phyloP scores from a whole-genome alignment of 2,888 invertebrate species.

The Chouioia cunea region DNA sequence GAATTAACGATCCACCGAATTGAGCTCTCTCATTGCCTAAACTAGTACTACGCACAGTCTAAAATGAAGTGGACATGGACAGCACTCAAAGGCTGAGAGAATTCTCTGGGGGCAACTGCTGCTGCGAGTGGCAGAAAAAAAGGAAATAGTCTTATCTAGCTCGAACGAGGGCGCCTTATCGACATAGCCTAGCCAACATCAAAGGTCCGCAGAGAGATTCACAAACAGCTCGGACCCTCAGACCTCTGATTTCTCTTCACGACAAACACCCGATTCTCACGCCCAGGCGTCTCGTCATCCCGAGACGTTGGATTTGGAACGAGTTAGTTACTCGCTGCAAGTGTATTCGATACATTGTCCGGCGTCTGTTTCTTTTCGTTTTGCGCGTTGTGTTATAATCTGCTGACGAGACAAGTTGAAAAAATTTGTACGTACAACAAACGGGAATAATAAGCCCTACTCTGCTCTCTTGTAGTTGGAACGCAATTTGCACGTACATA shows the following conservation, averaged over 20 bases:
- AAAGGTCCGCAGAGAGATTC: conserved; percentile 48
- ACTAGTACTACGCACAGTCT: neutral
- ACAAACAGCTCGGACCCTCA: conserved; percentile 22
- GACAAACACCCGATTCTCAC: neutral
- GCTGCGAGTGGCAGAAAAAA: conserved; percentile 54
- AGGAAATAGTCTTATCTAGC: conserved; percentile 31
- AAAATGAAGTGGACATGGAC: conserved; percentile 37
- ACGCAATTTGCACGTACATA: no score
- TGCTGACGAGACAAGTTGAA: no score
- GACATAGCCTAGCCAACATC: conserved; percentile 47
- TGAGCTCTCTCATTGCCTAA: neutral
- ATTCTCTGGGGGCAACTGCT: conserved; percentile 48
- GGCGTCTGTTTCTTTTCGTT: no score
- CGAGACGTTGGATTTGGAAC: no score
- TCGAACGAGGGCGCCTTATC: conserved; percentile 26
- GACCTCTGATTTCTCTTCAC: neutral
- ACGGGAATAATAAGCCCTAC: no score
- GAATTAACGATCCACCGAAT: no score
- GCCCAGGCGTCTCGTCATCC: no score
- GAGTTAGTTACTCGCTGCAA: no score
- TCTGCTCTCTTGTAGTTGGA: no score
- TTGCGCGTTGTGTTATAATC: no score
- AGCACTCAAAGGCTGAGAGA: conserved; percentile 52
- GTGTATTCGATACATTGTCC: no score
- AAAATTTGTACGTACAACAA: no score